These are phyloP conservation scores for Zhengitettix transpicula DNA, from an alignment of 2,888 invertebrate genomes.

Conservation along the genomic window DNA sequence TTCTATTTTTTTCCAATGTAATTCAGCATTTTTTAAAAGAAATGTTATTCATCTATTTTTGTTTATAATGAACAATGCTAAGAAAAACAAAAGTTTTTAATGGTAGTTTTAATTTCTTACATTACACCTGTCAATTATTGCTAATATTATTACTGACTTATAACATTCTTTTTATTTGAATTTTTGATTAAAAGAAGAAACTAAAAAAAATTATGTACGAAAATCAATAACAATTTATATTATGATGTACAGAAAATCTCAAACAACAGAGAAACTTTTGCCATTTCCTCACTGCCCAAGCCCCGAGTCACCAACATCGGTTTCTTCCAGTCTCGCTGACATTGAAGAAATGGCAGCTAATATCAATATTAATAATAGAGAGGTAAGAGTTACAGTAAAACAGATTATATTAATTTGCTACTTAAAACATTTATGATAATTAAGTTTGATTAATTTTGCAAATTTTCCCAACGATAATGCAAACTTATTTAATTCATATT, in stretches of 20 bases:
- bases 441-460: no score
- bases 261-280: conserved; percentile 13
- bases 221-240: neutral
- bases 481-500: no score
- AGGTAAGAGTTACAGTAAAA: neutral
- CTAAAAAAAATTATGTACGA: no score
- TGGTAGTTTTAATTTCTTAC: no score
- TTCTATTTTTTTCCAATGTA: neutral
- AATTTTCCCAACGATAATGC: no score
- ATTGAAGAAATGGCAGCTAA: conserved; percentile 14
- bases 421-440: conserved; percentile 2
- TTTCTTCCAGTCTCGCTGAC: conserved; percentile 13
- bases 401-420: conserved; percentile 13
- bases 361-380: conserved; percentile 8
- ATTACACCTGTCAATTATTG: no score
- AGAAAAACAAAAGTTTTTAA: no score
- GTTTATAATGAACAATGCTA: no score
- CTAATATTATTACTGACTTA: no score
- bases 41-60: no score
- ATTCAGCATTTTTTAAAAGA: neutral
- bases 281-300: conserved; percentile 10
- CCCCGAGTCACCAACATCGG: conserved; percentile 12
- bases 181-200: no score
- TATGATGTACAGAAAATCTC: conserved; percentile 13
- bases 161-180: no score